These are phyloP conservation scores for Perizoma affinitatum DNA, from an alignment of 2,888 invertebrate species.

Conservation along the genomic window DNA sequence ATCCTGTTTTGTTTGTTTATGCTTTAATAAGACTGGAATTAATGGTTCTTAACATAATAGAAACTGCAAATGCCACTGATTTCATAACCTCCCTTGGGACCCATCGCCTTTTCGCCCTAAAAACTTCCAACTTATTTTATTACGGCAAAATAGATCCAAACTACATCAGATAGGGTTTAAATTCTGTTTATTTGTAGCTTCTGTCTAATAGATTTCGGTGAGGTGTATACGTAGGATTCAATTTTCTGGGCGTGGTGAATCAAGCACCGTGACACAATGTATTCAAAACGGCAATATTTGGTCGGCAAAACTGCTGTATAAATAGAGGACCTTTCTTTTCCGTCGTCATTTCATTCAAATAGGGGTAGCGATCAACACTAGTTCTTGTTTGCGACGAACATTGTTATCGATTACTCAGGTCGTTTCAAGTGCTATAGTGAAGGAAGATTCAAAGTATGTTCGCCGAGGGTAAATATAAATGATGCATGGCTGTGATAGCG, in stretches of 20 bases:
- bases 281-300: conserved; percentile 81
- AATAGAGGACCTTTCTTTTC: conserved; percentile 70
- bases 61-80: conserved; percentile 88
- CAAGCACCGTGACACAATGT: conserved; percentile 82
- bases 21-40: conserved; percentile 81
- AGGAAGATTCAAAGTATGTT: conserved; percentile 82
- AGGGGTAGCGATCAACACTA: conserved; percentile 61
- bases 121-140: conserved; percentile 50
- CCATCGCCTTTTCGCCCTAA: conserved; percentile 79
- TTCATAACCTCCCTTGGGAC: conserved; percentile 85
- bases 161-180: conserved; percentile 42
- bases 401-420: conserved; percentile 67
- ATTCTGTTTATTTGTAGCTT: conserved; percentile 53
- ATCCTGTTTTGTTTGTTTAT: conserved; percentile 77
- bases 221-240: conserved; percentile 80
- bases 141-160: conserved; percentile 48
- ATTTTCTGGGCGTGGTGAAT: conserved; percentile 84
- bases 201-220: conserved; percentile 59
- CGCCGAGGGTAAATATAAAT: conserved; percentile 83
- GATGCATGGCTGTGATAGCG: conserved; percentile 85
- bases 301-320: conserved; percentile 76
- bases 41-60: conserved; percentile 84
- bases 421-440: conserved; percentile 67
- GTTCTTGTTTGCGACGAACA: conserved; percentile 45
- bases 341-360: conserved; percentile 63